Evolutionary conservation across 2,888 invertebrate genomes (phyloP), one percentile per base, ranked within the genome.

Genomic region (Limenitis camilla): DNA sequence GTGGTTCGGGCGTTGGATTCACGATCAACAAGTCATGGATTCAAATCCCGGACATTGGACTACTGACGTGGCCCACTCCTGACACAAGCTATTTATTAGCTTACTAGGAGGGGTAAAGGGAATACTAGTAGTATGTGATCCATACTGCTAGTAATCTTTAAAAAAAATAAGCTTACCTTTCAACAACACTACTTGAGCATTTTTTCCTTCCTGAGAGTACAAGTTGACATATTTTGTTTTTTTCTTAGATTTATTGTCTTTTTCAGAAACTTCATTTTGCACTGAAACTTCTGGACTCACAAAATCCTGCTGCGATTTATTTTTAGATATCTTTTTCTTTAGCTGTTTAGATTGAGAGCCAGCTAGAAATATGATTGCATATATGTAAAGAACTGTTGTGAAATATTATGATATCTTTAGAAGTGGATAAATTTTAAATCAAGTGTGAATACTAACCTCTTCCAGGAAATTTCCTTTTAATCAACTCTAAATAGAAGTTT

Each of bases 201-300:
- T 76, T 47, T 88, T 87, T 6, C 94, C 94, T 66, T 94, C 94
- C 62, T 90, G 90, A 0, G 92, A 90, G 73, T 92, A 94, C 44
- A 96, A 76, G 68, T 92, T 93, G 0, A 93, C 91, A 81, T 88
- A 95, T 75, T 95, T 95, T 0, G 89, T 85, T 65, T 91, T 92
- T 72, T 92, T 92, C 65, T 91, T 91, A 4, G 74, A 60, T 57
- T 80, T 80, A n/a, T 59, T 31, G 4, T 79, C 80, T 7, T 55
- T 65, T 1, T 75, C 75, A n/a, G 53, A 50, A 53, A 55, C 33
- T 52, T 57, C 56, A 3, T 60, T 61, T 27, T 32, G 11, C 10
- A 59, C 56, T 0, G 59, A 59, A 27, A 59, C 59, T 10, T 76
- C 76, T 2, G 59, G 19, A 30, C 61, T 71, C 4, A 74, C 63